Evolutionary conservation across 1,140 invertebrate species (phyloP), one percentile per base, ranked within the genome.

Genomic region (Aphaenogaster floridana): DNA sequence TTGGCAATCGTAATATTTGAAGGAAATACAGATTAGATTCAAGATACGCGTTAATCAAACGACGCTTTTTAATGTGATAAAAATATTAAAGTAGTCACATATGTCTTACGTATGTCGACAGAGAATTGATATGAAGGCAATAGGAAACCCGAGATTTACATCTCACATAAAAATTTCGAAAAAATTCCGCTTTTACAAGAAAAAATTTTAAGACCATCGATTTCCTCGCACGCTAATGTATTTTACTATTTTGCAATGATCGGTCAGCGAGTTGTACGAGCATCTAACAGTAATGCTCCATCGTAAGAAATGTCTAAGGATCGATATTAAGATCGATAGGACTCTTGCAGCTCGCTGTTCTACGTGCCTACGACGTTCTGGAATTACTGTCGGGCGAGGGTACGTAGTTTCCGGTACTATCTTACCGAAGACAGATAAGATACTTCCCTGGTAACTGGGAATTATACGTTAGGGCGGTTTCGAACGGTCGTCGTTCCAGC

Each of bases 341-440:
- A 50, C 39, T 52, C 80, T 68, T 61, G 71, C 59, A 74, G 86
- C 76, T 86, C 36, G 54, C 59, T 74, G 80, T 76, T 87, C 61
- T 83, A 88, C 68, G 66, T 86, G 81, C 77, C 78, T 86, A 87
- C 68, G 79, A 89, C 79, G 68, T 83, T 52, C 52, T 78, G 61
- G 59, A 90, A 90, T 91, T 91, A 88, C 84, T 78, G 54, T 74
- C 78, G 61, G 81, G 74, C 83, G 57, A 80, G 81, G 83, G 83
- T 88, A 81, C 80, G 64, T 87, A 87, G 79, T 86, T 90, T 91
- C 88, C 90, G 86, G 85, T 89, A 90, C 85, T 91, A 91, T 72
- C 83, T 90, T 87, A 90, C 87, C 84, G 64, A 84, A 90, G 89
- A 91, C 83, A 89, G 87, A 91, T 90, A 90, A 89, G 89, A 90